These are phyloP conservation scores for Indri indri DNA, from an alignment of 2,113 vertebrate species.

Conservation along the genomic window DNA sequence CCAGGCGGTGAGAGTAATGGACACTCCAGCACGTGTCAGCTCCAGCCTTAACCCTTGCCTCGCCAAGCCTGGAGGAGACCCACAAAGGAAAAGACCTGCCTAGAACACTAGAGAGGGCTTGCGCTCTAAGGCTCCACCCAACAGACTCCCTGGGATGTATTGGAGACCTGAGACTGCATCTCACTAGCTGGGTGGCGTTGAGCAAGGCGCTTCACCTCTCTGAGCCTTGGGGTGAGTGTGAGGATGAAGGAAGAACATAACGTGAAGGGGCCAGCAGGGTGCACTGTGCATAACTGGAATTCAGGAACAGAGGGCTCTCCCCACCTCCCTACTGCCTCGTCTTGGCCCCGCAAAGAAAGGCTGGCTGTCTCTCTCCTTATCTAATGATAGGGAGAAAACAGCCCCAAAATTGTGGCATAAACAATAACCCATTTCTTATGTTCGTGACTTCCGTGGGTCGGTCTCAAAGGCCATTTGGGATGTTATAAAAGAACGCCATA, in stretches of 20 bases:
- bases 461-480: neutral
- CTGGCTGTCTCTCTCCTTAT: neutral
- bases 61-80: neutral
- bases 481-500: neutral
- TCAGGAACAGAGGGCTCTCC: neutral
- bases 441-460: neutral
- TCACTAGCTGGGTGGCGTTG: neutral
- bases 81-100: neutral
- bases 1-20: accelerated
- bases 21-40: neutral
- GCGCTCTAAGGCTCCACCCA: neutral
- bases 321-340: neutral
- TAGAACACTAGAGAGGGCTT: neutral
- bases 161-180: neutral
- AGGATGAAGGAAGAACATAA: neutral
- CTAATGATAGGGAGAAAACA: neutral
- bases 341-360: neutral
- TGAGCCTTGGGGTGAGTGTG: neutral
- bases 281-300: neutral
- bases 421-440: neutral
- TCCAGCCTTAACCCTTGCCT: neutral
- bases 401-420: neutral
- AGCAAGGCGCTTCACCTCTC: neutral
- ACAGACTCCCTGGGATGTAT: neutral
- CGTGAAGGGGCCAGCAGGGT: no score